Percentiles rank a stretch among this genome's conserved stretches.
Evolutionary conservation across 1,140 invertebrate genomes (phyloP).

Genomic region (Drosophila ogumai): DNA sequence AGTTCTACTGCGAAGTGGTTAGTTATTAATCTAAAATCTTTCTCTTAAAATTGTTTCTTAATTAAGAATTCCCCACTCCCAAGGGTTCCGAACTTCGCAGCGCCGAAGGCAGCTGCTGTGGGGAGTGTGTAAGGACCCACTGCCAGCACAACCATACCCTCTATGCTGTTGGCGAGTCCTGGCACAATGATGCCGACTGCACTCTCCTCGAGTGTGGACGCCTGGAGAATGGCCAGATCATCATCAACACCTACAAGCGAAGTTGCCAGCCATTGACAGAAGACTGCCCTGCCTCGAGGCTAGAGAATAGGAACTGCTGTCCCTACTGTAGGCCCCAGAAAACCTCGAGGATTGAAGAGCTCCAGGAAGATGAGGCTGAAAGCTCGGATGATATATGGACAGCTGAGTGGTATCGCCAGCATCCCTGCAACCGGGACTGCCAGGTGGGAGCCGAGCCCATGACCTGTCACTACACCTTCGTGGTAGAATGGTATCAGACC

Average conservation of each 20-base stretch:
- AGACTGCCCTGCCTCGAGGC: slow-evolving; percentile 64
- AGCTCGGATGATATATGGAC: slow-evolving; percentile 56
- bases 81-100: slow-evolving; percentile 72
- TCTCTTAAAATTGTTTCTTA: background rate
- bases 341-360: slow-evolving; percentile 8
- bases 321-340: slow-evolving; percentile 53
- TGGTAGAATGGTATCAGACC: slow-evolving; percentile 91
- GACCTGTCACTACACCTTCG: slow-evolving; percentile 78
- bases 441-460: slow-evolving; percentile 54
- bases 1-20: slow-evolving; percentile 83
- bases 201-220: slow-evolving; percentile 72
- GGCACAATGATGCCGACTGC: slow-evolving; percentile 80
- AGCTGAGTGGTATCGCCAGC: slow-evolving; percentile 59
- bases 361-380: slow-evolving; percentile 24
- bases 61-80: background rate
- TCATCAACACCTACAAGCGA: slow-evolving; percentile 73
- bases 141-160: slow-evolving; percentile 74
- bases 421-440: slow-evolving; percentile 79
- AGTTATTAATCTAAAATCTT: background rate
- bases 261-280: slow-evolving; percentile 60
- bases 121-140: slow-evolving; percentile 75
- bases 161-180: slow-evolving; percentile 74
- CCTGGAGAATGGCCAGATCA: slow-evolving; percentile 55
- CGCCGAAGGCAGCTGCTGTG: slow-evolving; percentile 69
- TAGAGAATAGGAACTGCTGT: slow-evolving; percentile 73